These are phyloP conservation scores for Liposcelis brunnea DNA, from an alignment of 2,888 invertebrate genomes.

Conservation along the genomic window DNA sequence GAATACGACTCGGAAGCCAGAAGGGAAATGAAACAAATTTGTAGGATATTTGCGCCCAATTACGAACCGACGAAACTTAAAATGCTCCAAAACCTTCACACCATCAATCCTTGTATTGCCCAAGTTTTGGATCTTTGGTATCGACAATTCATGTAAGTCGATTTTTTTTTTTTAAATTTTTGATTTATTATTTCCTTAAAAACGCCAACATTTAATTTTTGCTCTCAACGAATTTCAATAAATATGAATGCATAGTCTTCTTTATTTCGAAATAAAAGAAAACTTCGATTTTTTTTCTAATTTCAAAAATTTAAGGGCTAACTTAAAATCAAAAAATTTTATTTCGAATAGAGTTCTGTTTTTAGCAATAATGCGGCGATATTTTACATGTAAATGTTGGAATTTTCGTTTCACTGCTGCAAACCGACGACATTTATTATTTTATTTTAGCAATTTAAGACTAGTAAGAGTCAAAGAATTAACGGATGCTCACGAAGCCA, in stretches of 20 bases:
- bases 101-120: conserved; percentile 65
- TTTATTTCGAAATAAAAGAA: too few relatives aligned
- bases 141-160: conserved; percentile 47
- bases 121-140: conserved; percentile 69
- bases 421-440: too few relatives aligned
- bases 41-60: conserved; percentile 48
- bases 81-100: conserved; percentile 39
- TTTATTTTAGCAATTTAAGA: conserved; percentile 34
- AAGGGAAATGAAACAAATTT: conserved; percentile 39
- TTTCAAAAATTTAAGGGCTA: too few relatives aligned
- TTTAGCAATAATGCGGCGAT: too few relatives aligned
- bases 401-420: too few relatives aligned
- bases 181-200: conserved; percentile 2
- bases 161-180: conserved; percentile 13
- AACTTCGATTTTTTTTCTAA: neutral
- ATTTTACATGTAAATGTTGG: too few relatives aligned
- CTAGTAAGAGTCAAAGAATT: conserved; percentile 41
- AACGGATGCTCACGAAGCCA: conserved; percentile 39
- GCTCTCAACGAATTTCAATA: too few relatives aligned
- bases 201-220: too few relatives aligned
- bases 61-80: conserved; percentile 17
- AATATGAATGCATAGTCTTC: conserved; percentile 9
- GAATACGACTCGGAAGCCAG: conserved; percentile 35
- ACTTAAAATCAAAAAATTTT: too few relatives aligned
- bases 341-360: too few relatives aligned